Conservation (phyloP, 1,140 invertebrate species). For the Leptinotarsa defecta region DNA sequence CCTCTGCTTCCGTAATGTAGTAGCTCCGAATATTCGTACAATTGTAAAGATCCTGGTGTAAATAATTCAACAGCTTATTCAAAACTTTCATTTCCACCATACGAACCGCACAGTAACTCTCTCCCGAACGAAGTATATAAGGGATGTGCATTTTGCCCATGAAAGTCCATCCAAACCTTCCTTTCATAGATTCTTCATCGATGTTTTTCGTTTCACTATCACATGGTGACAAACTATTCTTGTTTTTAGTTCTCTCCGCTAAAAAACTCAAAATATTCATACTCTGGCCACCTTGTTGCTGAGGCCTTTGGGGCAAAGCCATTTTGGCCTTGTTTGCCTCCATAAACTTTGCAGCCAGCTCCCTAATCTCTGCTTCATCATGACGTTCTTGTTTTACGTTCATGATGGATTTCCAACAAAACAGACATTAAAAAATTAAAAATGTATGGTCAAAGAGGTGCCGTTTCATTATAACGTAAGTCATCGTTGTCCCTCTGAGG, state of each 20-base stretch:
- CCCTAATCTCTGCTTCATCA: conserved; percentile 84
- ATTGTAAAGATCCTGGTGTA: conserved; percentile 82
- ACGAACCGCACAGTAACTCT: conserved; percentile 88
- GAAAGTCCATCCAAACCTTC: conserved; percentile 87
- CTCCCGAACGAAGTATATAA: conserved; percentile 79
- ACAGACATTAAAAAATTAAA: conserved; percentile 18
- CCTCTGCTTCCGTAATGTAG: conserved; percentile 90
- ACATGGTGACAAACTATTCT: conserved; percentile 29
- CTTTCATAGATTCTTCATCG: conserved; percentile 81
- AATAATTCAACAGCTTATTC: conserved; percentile 81
- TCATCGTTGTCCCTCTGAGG: background rate
- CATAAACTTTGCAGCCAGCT: conserved; percentile 82
- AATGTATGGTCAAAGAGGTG: background rate
- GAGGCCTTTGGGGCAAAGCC: conserved; percentile 57
- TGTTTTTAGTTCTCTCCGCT: conserved; percentile 42
- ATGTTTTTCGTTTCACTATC: conserved; percentile 47
- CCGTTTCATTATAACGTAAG: conserved; percentile 4
- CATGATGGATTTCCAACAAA: conserved; percentile 25
- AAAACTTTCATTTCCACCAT: conserved; percentile 88
- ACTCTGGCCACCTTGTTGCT: conserved; percentile 47
- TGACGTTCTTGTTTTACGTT: conserved; percentile 79
- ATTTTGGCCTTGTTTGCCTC: conserved; percentile 81
- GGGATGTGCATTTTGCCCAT: conserved; percentile 86
- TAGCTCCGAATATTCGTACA: conserved; percentile 91
- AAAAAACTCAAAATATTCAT: conserved; percentile 52